phyloP scores from a whole-genome alignment of 1,140 invertebrate species.

The Idris sp. region DNA sequence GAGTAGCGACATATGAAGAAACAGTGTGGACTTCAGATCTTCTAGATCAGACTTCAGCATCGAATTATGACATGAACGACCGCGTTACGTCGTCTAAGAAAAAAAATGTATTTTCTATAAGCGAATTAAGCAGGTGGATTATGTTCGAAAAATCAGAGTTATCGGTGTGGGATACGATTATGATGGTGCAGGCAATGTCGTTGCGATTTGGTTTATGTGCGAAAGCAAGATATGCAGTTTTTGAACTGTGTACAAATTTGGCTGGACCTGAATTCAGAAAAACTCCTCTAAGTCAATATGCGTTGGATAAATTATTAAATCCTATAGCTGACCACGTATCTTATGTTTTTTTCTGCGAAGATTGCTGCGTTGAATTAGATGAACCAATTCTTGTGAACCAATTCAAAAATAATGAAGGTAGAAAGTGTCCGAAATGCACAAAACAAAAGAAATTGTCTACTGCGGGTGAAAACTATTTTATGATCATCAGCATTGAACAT shows the following conservation, averaged over 20 bases:
- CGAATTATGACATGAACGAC: no score
- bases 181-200: constrained; percentile 2
- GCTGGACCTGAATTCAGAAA: constrained; percentile 7
- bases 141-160: constrained; percentile 3
- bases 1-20: no score
- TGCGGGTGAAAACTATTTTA: constrained; percentile 1
- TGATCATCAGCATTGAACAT: neutral
- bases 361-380: constrained; percentile 1
- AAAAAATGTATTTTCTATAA: no score
- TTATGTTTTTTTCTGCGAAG: constrained; percentile 4
- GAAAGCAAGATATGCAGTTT: constrained; percentile 1
- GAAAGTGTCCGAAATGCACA: neutral
- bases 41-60: no score
- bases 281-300: neutral
- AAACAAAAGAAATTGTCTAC: constrained; percentile 7
- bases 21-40: no score
- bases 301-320: constrained; percentile 3
- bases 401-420: neutral
- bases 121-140: no score
- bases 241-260: neutral
- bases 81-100: no score
- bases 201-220: constrained; percentile 3
- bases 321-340: neutral
- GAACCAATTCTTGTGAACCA: neutral
- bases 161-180: constrained; percentile 3